These are phyloP conservation scores for Aproaerema taeniolella DNA, from an alignment of 2,888 invertebrate species.

Conservation along the genomic window DNA sequence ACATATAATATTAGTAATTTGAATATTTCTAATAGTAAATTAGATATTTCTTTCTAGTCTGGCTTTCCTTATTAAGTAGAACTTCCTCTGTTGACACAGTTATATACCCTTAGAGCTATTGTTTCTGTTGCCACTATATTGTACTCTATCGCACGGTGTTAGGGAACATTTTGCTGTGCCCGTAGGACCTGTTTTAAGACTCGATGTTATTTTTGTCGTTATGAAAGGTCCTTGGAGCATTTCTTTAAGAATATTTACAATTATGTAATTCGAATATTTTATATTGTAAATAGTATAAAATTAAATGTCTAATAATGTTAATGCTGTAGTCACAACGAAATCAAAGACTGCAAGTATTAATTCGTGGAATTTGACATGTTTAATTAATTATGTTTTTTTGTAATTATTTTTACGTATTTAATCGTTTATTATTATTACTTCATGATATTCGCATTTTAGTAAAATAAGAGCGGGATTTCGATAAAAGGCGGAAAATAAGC, in stretches of 20 bases:
- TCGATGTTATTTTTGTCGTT: too few species aligned
- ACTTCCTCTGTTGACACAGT: too few species aligned
- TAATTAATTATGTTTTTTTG: constrained; percentile 35
- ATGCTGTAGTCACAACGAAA: constrained; percentile 76
- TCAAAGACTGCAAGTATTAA: constrained; percentile 72
- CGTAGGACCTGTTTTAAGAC: too few species aligned
- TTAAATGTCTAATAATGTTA: constrained; percentile 37
- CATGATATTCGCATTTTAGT: too few species aligned
- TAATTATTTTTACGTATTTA: constrained; percentile 60
- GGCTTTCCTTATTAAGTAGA: too few species aligned
- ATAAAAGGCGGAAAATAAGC: too few species aligned
- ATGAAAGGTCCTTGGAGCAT: too few species aligned
- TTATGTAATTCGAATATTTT: constrained; percentile 58
- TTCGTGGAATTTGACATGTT: constrained; percentile 53
- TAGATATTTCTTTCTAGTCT: too few species aligned
- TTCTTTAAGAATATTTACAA: constrained; percentile 58
- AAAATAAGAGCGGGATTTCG: constrained; percentile 6
- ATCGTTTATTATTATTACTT: too few species aligned
- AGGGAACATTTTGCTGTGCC: constrained; percentile 48
- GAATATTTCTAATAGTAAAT: too few species aligned
- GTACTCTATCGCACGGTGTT: constrained; percentile 45
- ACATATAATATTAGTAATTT: too few species aligned
- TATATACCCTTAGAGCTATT: too few species aligned
- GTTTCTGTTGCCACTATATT: constrained; percentile 55
- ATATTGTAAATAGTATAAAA: constrained; percentile 23